Conservation (phyloP, 2,797 vertebrate genomes). For the Halcyon leucocephala region DNA sequence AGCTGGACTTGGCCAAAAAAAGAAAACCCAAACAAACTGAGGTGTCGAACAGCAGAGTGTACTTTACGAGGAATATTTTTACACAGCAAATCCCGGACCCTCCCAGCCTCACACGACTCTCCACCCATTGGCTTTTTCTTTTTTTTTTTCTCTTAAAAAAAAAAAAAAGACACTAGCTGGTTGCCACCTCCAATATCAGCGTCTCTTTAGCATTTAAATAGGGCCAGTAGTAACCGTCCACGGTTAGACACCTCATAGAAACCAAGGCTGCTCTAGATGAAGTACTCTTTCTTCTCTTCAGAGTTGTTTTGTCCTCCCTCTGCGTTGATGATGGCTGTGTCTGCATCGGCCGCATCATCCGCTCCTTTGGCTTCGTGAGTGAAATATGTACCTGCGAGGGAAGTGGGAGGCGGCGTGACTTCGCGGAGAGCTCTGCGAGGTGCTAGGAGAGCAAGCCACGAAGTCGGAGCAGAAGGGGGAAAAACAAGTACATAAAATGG, state of each 20-base stretch:
- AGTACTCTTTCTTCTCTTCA: slow-evolving; percentile 99
- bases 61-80: slow-evolving; percentile 90
- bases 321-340: slow-evolving; percentile 99
- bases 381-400: slow-evolving; percentile 95
- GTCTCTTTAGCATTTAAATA: slow-evolving; percentile 82
- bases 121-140: slow-evolving; percentile 75
- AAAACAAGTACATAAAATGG: accelerated
- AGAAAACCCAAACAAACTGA: slow-evolving; percentile 81
- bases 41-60: slow-evolving; percentile 92
- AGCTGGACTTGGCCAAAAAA: slow-evolving; percentile 85
- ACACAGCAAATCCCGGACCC: slow-evolving; percentile 81
- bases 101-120: slow-evolving; percentile 73
- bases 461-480: neutral
- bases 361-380: slow-evolving; percentile 99
- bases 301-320: slow-evolving; percentile 99
- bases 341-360: slow-evolving; percentile 97
- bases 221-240: slow-evolving; percentile 77
- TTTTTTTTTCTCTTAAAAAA: neutral
- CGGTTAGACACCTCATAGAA: slow-evolving; percentile 80
- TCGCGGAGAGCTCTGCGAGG: neutral
- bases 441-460: accelerated
- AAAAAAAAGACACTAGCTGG: slow-evolving; percentile 76
- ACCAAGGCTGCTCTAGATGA: slow-evolving; percentile 93
- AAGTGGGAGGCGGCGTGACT: slow-evolving; percentile 48
- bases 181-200: slow-evolving; percentile 78